Evolutionary conservation across 2,113 vertebrate species (phyloP), one percentile per base, ranked within the genome.

Genomic region (Oncorhynchus tshawytscha): DNA sequence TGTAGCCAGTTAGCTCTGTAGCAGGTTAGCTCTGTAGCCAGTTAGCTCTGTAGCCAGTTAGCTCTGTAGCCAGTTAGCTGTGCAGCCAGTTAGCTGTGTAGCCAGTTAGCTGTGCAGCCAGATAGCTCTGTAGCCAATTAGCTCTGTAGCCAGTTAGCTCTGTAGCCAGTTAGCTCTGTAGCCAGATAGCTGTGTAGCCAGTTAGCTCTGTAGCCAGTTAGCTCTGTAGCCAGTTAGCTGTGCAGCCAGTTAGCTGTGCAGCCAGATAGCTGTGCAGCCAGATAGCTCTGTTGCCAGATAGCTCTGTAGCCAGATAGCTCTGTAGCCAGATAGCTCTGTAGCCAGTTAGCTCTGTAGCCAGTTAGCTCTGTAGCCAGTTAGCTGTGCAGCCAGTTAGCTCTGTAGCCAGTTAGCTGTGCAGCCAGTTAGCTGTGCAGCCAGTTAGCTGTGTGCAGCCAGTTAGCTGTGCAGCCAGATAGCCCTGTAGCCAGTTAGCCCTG

Each of bases 301-400:
- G 78, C 94, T 94, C 89, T 90, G 93, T 90, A 90, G 91, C 87
- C 88, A 89, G 39, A 25, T 70, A 70, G 39, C 20, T 94, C 89
- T 90, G 93, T 91, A 90, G 91, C 7, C 34, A 39, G 6, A 1
- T 39, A 39, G 34, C 34, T 8, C 0, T 39, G 34, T 7, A 34
- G 34, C 31, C 34, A 8, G 34, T 39, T 8, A 39, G 0, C 7
- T 39, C 0, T 8, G 34, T 0, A 39, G 34, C 7, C 34, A 39
- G 34, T 8, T 39, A 8, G 34, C 7, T 39, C 0, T 39, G 34
- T 1, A 73, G 18, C 18, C 73, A 1, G 31, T 34, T 34, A 92
- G 78, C 94, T 94, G 89, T 90, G 93, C 91, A 90, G 90, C 87
- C 88, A 89, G 39, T 69, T 69, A 69, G 31, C 31, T 94, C 4